Percentiles rank a stretch among this genome's conserved stretches.
Evolutionary conservation across 2,113 vertebrate genomes (phyloP).

Genomic region (Lethenteron camtschaticum): DNA sequence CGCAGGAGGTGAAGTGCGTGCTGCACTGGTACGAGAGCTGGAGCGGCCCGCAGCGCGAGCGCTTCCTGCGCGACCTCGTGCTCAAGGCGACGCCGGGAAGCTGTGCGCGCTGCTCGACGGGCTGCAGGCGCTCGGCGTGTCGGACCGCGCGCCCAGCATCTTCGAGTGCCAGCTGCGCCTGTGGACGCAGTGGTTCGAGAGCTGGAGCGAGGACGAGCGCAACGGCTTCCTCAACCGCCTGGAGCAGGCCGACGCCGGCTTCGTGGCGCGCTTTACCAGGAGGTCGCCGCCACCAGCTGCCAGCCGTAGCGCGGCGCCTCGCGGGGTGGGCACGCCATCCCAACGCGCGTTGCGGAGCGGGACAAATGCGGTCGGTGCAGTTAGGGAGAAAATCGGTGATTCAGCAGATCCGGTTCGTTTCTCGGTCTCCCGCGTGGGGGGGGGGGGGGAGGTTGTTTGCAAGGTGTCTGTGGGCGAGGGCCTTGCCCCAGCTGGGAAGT

Average conservation of each 20-base stretch:
- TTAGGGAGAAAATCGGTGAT: no score
- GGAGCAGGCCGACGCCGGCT: constrained; percentile 35
- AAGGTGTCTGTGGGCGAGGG: no score
- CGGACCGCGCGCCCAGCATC: constrained; percentile 40
- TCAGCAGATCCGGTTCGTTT: no score
- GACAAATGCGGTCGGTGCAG: no score
- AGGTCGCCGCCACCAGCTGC: constrained; percentile 39
- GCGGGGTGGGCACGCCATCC: not conserved
- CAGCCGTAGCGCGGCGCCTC: constrained; percentile 11
- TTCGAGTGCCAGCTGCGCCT: constrained; percentile 61
- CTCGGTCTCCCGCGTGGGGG: no score
- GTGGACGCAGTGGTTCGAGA: constrained; percentile 68
- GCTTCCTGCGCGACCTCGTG: constrained; percentile 46
- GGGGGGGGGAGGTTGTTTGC: no score
- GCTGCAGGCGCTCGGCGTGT: constrained; percentile 31
- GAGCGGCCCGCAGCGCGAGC: constrained; percentile 29
- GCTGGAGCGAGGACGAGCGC: constrained; percentile 51
- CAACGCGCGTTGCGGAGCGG: no score
- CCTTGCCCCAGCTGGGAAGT: no score
- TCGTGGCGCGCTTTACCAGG: constrained; percentile 38
- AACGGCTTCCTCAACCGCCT: constrained; percentile 45
- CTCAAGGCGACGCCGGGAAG: constrained; percentile 55
- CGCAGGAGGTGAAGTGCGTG: constrained; percentile 55
- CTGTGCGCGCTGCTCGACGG: constrained; percentile 43
- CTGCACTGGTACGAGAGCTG: constrained; percentile 55